Percentiles rank a stretch among this genome's conserved stretches.
Conservation (phyloP, 2,888 invertebrate genomes). For the Metopia argyrocephala region DNA sequence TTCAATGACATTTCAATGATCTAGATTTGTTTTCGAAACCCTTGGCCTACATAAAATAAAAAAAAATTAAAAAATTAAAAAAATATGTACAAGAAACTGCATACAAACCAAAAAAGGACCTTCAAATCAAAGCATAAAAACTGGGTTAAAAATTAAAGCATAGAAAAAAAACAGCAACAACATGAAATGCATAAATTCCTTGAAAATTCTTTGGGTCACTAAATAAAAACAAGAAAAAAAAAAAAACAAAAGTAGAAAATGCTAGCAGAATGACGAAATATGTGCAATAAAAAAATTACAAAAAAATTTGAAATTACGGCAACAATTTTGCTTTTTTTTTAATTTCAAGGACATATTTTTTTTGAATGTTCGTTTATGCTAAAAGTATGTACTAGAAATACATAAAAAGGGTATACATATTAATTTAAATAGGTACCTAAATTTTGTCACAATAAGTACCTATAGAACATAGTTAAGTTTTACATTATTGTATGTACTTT, state of each 20-base stretch:
- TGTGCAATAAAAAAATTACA: background rate
- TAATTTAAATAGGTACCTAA: too few species aligned
- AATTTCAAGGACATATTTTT: background rate
- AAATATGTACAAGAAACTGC: background rate
- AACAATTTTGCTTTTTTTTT: too few species aligned
- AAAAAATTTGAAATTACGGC: too few species aligned
- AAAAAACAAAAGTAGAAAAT: background rate
- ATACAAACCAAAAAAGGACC: slow-evolving; percentile 45
- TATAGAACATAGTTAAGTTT: background rate
- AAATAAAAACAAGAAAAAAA: slow-evolving; percentile 2
- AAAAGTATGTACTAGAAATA: background rate
- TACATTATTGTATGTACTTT: slow-evolving; percentile 57
- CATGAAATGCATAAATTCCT: slow-evolving; percentile 45
- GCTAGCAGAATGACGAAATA: background rate
- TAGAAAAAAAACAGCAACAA: background rate
- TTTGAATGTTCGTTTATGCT: background rate
- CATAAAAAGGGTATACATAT: background rate
- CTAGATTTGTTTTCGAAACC: slow-evolving; percentile 38
- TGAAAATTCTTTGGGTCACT: slow-evolving; percentile 11
- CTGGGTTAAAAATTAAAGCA: slow-evolving; percentile 41
- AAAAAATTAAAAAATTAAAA: background rate
- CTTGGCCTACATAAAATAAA: slow-evolving; percentile 47
- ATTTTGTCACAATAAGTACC: too few species aligned
- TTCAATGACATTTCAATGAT: slow-evolving; percentile 54
- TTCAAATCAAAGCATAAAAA: slow-evolving; percentile 47